Percentiles rank a stretch among this genome's conserved stretches.
These are phyloP conservation scores for Tipula confusa DNA, from an alignment of 2,888 invertebrate genomes.

Conservation along the genomic window DNA sequence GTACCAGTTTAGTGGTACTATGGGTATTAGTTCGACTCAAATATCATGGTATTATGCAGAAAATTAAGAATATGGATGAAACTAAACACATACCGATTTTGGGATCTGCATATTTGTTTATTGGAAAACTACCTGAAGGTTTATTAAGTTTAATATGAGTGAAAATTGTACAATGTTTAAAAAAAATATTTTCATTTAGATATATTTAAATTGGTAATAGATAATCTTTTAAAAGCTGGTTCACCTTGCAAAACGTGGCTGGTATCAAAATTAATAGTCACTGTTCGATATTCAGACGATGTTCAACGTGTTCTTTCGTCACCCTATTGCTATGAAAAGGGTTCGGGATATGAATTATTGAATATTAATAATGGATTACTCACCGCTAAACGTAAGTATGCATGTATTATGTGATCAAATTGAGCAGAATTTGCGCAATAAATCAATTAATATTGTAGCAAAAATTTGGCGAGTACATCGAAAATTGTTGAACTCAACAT, in stretches of 20 bases:
- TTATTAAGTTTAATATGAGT: not conserved
- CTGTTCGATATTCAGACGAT: not conserved
- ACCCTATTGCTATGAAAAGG: not conserved
- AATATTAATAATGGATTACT: not conserved
- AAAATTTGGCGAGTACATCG: not conserved
- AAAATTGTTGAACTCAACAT: not conserved
- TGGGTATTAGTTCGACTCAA: not conserved
- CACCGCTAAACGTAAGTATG: not conserved
- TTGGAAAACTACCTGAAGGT: not conserved
- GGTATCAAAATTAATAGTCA: not conserved
- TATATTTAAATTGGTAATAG: not conserved
- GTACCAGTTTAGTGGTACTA: not conserved
- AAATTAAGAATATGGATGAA: not conserved
- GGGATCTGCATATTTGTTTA: not conserved
- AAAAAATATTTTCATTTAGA: not conserved
- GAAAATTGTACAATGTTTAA: not conserved
- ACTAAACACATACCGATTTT: not conserved
- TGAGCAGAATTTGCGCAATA: no score
- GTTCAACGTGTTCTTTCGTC: not conserved
- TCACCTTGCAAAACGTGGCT: not conserved
- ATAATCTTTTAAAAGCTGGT: not conserved
- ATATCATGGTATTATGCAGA: not conserved
- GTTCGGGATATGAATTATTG: not conserved
- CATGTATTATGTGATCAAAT: no score
- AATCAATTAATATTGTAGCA: not conserved